Evolutionary conservation across 2,888 invertebrate genomes (phyloP), one percentile per base, ranked within the genome.

Genomic region (Drosophila barbarae): DNA sequence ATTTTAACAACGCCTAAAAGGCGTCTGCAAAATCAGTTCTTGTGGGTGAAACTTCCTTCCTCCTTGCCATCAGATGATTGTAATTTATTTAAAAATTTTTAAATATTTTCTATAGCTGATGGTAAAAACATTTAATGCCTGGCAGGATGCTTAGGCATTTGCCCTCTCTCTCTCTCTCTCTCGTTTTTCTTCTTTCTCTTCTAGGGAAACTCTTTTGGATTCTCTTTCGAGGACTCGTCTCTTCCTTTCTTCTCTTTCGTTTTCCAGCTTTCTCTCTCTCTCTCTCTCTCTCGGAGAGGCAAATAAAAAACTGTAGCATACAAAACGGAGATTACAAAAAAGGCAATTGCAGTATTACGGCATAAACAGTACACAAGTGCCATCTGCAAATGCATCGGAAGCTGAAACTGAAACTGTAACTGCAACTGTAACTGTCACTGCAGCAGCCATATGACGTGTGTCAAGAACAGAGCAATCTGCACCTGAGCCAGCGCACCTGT

Each of bases 1-100:
- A 32, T 67, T 73, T 26, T 73, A 78, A 71, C 72, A 82, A 78
- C 83, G 74, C 77, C 79, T 82, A 77, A 79, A 82, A 72, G 72
- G 57, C 55, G 74, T 65, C 82, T 74, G 76, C 77, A 76, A 56
- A 38, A 53, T 21, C 18, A 9, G 13, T 13, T 9, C 12, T 21
- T 32, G 46, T 13, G 9, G 5, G 5, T 21, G 13, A 13, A 21
- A 23, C 12, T 12, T 5, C 4, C n/a, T 3, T 5, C 3, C 3
- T 28, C 18, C 13, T 8, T 8, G 0, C 2, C 9, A 13, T 4
- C 9, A 32, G 13, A 3, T 18, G 5, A 7, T 32, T 21, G 5
- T 9, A 13, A 32, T 21, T 21, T 32, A 5, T 5, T 18, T 38
- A 2, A 1, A 7, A 30, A 13, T 32, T 21, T 9, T 9, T 0